Conservation (phyloP, 2,113 vertebrate species). For the Melanocharis versteri region DNA sequence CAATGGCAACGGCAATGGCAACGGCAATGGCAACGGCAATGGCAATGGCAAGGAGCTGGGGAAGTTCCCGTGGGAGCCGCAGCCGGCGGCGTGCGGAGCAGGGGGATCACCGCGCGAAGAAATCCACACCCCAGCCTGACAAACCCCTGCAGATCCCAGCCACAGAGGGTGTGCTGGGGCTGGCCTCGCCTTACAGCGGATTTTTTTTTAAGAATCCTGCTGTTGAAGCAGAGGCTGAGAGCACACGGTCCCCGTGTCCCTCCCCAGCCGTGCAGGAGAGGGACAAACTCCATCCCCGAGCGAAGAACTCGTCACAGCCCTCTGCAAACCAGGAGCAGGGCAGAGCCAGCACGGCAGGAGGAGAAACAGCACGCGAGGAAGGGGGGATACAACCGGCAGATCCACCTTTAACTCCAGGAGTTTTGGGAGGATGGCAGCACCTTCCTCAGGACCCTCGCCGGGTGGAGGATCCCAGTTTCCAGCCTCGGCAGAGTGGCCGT, state of each 20-base stretch:
- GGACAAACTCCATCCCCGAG: neutral
- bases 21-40: no score
- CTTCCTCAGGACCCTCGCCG: neutral
- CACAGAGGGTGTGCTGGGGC: accelerated
- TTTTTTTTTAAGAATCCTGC: accelerated
- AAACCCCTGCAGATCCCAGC: neutral
- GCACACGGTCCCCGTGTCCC: accelerated
- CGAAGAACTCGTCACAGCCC: accelerated
- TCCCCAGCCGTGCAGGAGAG: neutral
- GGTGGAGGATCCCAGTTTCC: neutral
- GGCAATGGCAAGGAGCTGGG: accelerated
- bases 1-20: no score
- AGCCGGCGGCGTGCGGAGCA: accelerated
- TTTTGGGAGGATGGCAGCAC: neutral
- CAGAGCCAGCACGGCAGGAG: accelerated
- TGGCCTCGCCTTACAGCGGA: accelerated
- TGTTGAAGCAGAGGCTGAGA: neutral
- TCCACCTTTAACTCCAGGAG: accelerated
- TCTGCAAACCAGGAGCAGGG: neutral
- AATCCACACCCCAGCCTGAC: accelerated
- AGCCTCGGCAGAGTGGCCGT: accelerated
- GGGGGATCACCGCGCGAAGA: accelerated
- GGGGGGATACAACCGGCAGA: neutral
- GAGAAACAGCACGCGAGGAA: accelerated
- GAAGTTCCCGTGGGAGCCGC: accelerated